These are phyloP conservation scores for Hermodice carunculata DNA, from an alignment of 2,888 invertebrate genomes.

Conservation along the genomic window DNA sequence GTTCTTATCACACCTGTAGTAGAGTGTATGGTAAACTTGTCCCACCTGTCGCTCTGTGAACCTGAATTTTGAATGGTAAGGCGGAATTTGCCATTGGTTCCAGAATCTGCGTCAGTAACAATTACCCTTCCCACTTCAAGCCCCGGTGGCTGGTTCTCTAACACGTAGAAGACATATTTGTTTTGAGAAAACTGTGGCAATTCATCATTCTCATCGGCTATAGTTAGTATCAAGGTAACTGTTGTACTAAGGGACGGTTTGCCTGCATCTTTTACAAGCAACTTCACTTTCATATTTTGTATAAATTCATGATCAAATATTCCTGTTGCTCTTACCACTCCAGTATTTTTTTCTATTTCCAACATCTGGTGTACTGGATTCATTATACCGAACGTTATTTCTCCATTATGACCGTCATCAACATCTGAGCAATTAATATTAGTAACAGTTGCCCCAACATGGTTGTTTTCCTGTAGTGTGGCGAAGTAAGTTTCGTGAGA, in stretches of 20 bases:
- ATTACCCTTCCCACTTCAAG: conserved; percentile 23
- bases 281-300: not conserved
- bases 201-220: conserved; percentile 23
- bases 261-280: conserved; percentile 16
- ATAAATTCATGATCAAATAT: conserved; percentile 12
- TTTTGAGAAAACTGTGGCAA: conserved; percentile 5
- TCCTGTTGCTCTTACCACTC: conserved; percentile 13
- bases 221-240: not conserved
- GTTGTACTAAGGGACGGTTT: conserved; percentile 1
- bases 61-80: no score
- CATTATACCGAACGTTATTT: conserved; percentile 14
- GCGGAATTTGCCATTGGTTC: no score
- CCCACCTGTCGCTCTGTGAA: no score
- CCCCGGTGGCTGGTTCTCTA: conserved; percentile 24
- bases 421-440: conserved; percentile 10
- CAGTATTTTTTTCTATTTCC: conserved; percentile 14
- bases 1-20: no score
- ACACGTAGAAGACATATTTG: conserved; percentile 23
- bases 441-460: not conserved
- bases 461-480: conserved; percentile 4
- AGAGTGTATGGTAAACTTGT: no score
- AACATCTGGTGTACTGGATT: conserved; percentile 4
- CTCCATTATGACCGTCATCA: conserved; percentile 14
- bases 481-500: conserved; percentile 5
- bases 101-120: conserved; percentile 19